Evolutionary conservation across 2,888 invertebrate genomes (phyloP).

Genomic region (Zhuqinia jingwanae): DNA sequence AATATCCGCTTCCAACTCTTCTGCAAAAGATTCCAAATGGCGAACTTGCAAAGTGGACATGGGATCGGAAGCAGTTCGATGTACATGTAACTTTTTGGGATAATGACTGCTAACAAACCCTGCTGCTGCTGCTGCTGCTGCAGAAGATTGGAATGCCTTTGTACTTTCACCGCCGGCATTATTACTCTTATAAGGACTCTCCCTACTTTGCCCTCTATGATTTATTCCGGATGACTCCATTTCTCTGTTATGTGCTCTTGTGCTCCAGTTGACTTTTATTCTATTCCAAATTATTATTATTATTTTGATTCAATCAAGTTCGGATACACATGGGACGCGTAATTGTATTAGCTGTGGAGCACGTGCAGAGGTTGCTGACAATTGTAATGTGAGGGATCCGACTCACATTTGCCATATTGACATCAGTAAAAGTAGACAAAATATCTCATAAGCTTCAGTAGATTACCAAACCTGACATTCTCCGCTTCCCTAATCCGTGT

Average conservation of each 20-base stretch:
- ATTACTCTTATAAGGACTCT: neutral
- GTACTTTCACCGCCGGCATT: slow-evolving; percentile 2
- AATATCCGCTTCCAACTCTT: slow-evolving; percentile 58
- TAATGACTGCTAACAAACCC: neutral
- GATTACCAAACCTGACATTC: too few relatives aligned
- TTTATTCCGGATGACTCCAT: slow-evolving; percentile 52
- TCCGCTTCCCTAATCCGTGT: too few relatives aligned
- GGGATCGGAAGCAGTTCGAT: slow-evolving; percentile 25
- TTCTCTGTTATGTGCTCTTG: neutral
- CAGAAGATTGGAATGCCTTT: neutral
- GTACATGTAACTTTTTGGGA: neutral
- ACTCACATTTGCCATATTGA: slow-evolving; percentile 36
- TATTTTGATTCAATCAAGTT: slow-evolving; percentile 29
- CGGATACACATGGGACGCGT: slow-evolving; percentile 10
- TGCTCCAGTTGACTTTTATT: too few relatives aligned
- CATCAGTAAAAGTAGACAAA: neutral
- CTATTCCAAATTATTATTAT: too few relatives aligned
- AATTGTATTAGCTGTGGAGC: slow-evolving; percentile 7
- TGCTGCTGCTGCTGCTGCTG: neutral
- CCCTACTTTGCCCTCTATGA: neutral
- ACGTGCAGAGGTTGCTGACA: neutral
- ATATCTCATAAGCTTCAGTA: too few relatives aligned
- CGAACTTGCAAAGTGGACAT: neutral
- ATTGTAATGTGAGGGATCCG: neutral
- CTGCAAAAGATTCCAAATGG: slow-evolving; percentile 53